Evolutionary conservation across 1,140 invertebrate genomes (phyloP), one percentile per base, ranked within the genome.

Genomic region (Musca vetustissima): DNA sequence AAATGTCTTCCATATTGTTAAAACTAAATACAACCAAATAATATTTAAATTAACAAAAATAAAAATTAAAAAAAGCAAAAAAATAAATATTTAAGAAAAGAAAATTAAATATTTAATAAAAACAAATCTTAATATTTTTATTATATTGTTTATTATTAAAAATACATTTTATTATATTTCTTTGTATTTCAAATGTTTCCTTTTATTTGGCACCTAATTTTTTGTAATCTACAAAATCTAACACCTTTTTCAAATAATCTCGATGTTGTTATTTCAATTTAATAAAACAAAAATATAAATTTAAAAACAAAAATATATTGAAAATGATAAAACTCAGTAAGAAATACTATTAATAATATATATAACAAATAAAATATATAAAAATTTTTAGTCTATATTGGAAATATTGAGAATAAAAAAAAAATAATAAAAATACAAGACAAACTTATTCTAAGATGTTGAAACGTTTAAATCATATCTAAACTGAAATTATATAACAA

Each of bases 1-100:
- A 75, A 75, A 77, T 76, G 77, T 79, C 77, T 79, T 79, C 77
- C 77, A 79, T 79, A 79, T 77, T 71, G 75, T 79, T 79, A 79
- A 75, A 73, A 72, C 36, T 55, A 47, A 55, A 79, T 69, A 73
- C 73, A 74, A 70, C 48, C 70, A 68, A 71, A 2, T 59, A 64
- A 2, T 59, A 64, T 64, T 64, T 72, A 74, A 65, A 47, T 19
- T 50, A 65, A 65, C 17, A 61, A 66, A 25, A 50, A 49, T 50
- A 13, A 7, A 25, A 21, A 43, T n/a, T 11, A 48, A 66, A 49
- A 47, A 66, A n/a, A n/a, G n/a, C n/a, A n/a, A n/a, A n/a, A n/a
- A n/a, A n/a, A n/a, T n/a, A n/a, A 50, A 66, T 32, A 36, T 32
- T 6, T 53, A 67, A 59, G 22, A 19, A 15, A 59, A 3, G 8